Base-by-base conservation (phyloP, 2,888 invertebrate species). In the Bruchidius siliquastri region DNA sequence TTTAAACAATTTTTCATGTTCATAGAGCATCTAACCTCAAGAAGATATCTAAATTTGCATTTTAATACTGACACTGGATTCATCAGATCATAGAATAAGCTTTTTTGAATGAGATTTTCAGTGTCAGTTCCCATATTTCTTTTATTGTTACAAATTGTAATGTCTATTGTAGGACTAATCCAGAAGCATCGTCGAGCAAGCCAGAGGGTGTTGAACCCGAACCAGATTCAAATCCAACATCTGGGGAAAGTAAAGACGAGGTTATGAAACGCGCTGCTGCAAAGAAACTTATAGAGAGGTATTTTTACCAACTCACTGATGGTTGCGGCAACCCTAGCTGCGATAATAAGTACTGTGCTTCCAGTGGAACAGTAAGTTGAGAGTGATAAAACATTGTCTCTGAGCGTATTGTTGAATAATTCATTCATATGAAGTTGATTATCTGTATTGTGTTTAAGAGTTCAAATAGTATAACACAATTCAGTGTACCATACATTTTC, bases 241-340 rank as follows among this genome's bases (percentile, higher is more conserved):
- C 77, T 73, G 21, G 20, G 3, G 82, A 82, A 78, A 82, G 82
- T 79, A 87, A 88, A 80, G 88, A 89, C 79, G 90, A 90, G 88
- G 91, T 90, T 81, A 92, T 92, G 92, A 92, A 92, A 88, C 89
- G 93, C 72, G 91, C 92, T 74, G 92, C 92, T 69, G 96, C 95
- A 68, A 95, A 92, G 86, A 93, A 94, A 86, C 88, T 96, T 77
- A 97, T 97, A 79, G 96, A 96, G 87, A 91, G 95, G 83, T 97
- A 97, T 87, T 97, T 97, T 86, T 96, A 95, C 87, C 96, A 97
- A 88, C 88, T 97, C 78, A 92, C 94, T 68, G 94, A 96, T 85
- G 97, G 97, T 80, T 97, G 97, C 87, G 97, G 97, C 22, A 95
- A 96, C 87, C 89, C 91, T n/a, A 89, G 90, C 81, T 97, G 97